Base-by-base conservation (phyloP, 2,888 invertebrate species). In the Colostygia pectinataria region DNA sequence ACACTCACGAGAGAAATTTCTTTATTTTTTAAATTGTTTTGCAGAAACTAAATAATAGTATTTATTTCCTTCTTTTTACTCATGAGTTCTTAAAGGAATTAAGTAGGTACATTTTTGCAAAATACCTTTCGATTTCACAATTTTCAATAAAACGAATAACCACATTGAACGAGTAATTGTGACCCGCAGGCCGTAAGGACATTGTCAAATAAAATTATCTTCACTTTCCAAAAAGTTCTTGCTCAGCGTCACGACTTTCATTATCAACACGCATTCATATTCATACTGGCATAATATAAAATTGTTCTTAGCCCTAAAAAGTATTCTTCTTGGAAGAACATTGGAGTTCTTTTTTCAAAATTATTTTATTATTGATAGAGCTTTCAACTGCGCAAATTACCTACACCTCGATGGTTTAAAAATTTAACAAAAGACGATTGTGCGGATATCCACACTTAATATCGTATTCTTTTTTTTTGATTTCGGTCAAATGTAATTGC, bases 381-480 rank as follows among this genome's bases (percentile, higher is more conserved):
- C 31, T 45, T 53, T 55, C 52, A 56, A 36, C 36, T 49, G 43
- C 14, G 20, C 13, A 60, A 63, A 59, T 54, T 48, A 50, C 40
- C 57, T 60, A 44, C n/a, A n/a, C n/a, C n/a, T 45, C 53, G 55
- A 66, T 65, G 61, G 57, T 53, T 63, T 61, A 57, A 47, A 44
- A 61, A 72, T 69, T 47, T 61, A 64, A 80, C 80, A 83, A 84
- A 80, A 68, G 76, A 66, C 57, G 64, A 62, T 68, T 72, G 68
- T 67, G 59, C 63, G 63, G 56, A 65, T 63, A 67, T 70, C 51
- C 59, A 60, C 55, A 58, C 61, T 59, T 55, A 53, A 36, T 53
- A 44, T 54, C 27, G 40, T 12, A 36, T 6, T 6, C 53, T 43
- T 27, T 43, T 38, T 49, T 24, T 44, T 38, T 9, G 53, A 59